Percentiles rank a stretch among this genome's conserved stretches.
Evolutionary conservation across 92 coral and sea anemone species (phyloP).

Genomic region (Zoanthus solanderi): DNA sequence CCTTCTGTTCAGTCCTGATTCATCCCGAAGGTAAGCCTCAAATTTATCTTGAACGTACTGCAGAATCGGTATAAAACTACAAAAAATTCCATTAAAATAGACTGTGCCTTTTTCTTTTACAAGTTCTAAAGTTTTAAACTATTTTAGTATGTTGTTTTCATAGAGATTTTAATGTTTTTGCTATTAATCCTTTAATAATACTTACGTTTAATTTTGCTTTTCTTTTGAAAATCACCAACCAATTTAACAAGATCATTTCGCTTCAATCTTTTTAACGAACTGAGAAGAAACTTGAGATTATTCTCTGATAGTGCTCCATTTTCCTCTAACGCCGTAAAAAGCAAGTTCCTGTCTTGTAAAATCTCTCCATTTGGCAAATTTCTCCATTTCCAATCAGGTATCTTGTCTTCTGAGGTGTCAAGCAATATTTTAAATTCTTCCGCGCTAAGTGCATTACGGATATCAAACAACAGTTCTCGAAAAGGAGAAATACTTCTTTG

Average conservation of each 20-base stretch:
- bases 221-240: slow-evolving; percentile 16
- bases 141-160: no score
- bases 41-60: slow-evolving; percentile 90
- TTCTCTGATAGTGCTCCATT: slow-evolving; percentile 25
- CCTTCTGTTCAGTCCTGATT: slow-evolving; percentile 93
- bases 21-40: slow-evolving; percentile 90
- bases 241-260: slow-evolving; percentile 15
- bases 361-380: slow-evolving; percentile 18
- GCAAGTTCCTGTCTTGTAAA: slow-evolving; percentile 34
- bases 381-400: slow-evolving; percentile 5
- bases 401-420: not conserved
- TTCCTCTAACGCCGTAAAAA: slow-evolving; percentile 34
- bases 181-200: not conserved
- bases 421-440: slow-evolving; percentile 22
- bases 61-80: slow-evolving; percentile 87
- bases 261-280: slow-evolving; percentile 7
- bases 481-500: slow-evolving; percentile 23
- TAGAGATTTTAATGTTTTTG: no score
- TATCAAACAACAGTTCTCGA: slow-evolving; percentile 33
- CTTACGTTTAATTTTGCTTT: slow-evolving; percentile 26
- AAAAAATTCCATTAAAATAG: not conserved
- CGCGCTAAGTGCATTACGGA: slow-evolving; percentile 2
- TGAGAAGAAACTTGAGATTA: slow-evolving; percentile 33
- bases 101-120: no score
- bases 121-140: no score